Percentiles rank a stretch among this genome's conserved stretches.
Conservation (phyloP, 37 sponge, comb jelly and placozoan species). For the Theonella swinhoei region DNA sequence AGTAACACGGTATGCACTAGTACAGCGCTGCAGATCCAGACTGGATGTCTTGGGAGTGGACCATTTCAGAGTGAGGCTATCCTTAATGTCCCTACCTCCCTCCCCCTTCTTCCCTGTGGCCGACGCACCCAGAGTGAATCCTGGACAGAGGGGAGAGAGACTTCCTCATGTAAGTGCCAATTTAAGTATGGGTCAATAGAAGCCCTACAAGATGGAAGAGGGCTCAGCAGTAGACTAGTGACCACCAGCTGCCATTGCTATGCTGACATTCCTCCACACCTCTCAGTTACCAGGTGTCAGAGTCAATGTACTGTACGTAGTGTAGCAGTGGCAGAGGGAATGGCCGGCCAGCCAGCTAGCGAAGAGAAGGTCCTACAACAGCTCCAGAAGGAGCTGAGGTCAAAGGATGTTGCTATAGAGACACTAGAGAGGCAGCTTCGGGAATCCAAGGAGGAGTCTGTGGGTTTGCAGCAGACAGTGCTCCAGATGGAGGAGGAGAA, state of each 20-base stretch:
- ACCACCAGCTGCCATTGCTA: too few relatives aligned
- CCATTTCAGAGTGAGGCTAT: slow-evolving; percentile 65
- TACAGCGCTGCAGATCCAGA: slow-evolving; percentile 74
- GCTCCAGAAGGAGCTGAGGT: not conserved
- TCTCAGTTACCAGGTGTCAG: too few relatives aligned
- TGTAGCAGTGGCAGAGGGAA: too few relatives aligned
- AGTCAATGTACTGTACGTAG: too few relatives aligned
- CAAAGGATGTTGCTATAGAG: not conserved
- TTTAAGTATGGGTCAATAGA: too few relatives aligned
- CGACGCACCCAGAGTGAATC: slow-evolving; percentile 19
- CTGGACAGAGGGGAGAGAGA: slow-evolving; percentile 1
- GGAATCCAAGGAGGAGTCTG: slow-evolving; percentile 55
- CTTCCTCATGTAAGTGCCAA: too few relatives aligned
- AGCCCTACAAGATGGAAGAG: too few relatives aligned
- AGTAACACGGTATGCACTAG: slow-evolving; percentile 86
- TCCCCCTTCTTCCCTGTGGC: slow-evolving; percentile 2
- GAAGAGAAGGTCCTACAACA: too few relatives aligned
- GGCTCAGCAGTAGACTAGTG: too few relatives aligned
- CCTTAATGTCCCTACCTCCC: slow-evolving; percentile 11
- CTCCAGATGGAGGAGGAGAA: slow-evolving; percentile 12
- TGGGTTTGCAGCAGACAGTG: not conserved
- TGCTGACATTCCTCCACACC: too few relatives aligned
- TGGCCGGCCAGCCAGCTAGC: too few relatives aligned
- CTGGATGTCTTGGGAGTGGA: slow-evolving; percentile 70
- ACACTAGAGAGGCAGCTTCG: slow-evolving; percentile 8